These are phyloP conservation scores for Nowickia ferox DNA, from an alignment of 2,888 invertebrate species.

Conservation along the genomic window DNA sequence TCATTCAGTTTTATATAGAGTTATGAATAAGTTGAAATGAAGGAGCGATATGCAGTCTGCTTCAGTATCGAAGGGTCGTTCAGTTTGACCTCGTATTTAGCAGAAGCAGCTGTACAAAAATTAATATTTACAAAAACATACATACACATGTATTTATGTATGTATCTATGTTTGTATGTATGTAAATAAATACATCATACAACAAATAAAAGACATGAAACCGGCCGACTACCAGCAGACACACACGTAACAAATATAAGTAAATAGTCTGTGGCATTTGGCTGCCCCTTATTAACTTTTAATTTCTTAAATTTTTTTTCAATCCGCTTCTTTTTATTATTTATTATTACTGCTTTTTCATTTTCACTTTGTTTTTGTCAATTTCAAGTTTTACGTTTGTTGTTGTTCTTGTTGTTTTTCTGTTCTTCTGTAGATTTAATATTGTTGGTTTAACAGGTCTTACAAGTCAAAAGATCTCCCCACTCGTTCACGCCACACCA, in stretches of 20 bases:
- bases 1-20: no score
- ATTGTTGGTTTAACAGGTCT: constrained; percentile 57
- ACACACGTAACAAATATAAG: constrained; percentile 30
- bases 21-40: no score
- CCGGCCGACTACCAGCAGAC: constrained; percentile 29
- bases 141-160: background rate
- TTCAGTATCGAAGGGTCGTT: constrained; percentile 13
- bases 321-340: constrained; percentile 38
- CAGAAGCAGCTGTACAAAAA: constrained; percentile 33
- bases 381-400: constrained; percentile 25
- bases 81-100: constrained; percentile 39
- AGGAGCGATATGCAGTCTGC: background rate
- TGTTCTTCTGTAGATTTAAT: constrained; percentile 39
- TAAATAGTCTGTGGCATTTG: constrained; percentile 69
- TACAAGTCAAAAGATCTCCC: constrained; percentile 46
- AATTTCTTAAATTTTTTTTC: constrained; percentile 56
- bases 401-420: constrained; percentile 4
- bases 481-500: background rate
- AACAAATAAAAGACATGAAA: constrained; percentile 49
- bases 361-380: constrained; percentile 40
- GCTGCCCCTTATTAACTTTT: constrained; percentile 71
- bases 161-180: no score
- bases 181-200: background rate
- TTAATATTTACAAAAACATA: constrained; percentile 54
- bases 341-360: constrained; percentile 11